Percentiles rank a stretch among this genome's conserved stretches.
phyloP scores from a whole-genome alignment of 2,797 vertebrate genomes.

The Oreortyx pictus region DNA sequence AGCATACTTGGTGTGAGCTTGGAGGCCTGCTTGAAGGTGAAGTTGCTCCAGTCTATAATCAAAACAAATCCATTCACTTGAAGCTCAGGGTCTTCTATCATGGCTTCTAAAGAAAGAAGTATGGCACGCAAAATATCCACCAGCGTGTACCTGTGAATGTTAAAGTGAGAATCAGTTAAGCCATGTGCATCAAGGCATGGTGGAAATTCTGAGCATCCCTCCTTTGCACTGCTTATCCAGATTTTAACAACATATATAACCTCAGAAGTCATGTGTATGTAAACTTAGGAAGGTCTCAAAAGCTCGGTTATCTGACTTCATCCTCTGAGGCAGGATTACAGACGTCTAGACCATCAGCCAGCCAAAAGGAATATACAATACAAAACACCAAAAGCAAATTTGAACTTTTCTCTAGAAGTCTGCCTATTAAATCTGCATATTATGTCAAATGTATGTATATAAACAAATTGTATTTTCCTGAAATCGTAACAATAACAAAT shows the following conservation, averaged over 20 bases:
- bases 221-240: neutral
- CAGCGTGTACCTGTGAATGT: constrained; percentile 88
- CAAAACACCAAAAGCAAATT: neutral
- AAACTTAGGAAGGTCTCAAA: neutral
- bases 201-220: neutral
- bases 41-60: constrained; percentile 99
- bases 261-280: neutral
- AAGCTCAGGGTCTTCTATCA: constrained; percentile 98
- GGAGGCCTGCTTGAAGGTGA: constrained; percentile 99
- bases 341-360: neutral
- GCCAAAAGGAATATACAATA: neutral
- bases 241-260: neutral
- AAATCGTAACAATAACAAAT: neutral
- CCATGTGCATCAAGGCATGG: neutral
- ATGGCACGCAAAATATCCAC: constrained; percentile 98
- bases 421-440: neutral
- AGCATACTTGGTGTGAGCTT: constrained; percentile 98
- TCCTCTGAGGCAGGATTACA: neutral
- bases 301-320: neutral
- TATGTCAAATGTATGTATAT: neutral
- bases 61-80: constrained; percentile 99
- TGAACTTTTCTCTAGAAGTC: neutral
- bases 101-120: constrained; percentile 95
- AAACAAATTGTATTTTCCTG: neutral
- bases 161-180: constrained; percentile 34